Evolutionary conservation across 2,888 invertebrate species (phyloP).

Genomic region (Catocala nupta): DNA sequence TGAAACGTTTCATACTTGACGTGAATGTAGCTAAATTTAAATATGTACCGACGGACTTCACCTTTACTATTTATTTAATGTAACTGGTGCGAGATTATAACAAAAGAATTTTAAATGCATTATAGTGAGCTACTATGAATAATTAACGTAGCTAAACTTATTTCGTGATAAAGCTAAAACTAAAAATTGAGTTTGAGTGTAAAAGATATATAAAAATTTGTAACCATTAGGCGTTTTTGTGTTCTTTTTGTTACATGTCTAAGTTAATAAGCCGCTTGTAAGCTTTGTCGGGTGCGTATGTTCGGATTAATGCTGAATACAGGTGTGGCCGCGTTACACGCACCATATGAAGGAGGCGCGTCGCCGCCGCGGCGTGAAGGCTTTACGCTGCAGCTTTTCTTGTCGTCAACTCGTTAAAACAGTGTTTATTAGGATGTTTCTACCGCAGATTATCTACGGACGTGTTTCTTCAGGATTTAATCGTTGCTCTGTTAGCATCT

Average conservation of each 20-base stretch:
- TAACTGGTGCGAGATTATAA: slow-evolving; percentile 50
- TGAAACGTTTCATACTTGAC: slow-evolving; percentile 38
- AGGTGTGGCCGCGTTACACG: slow-evolving; percentile 28
- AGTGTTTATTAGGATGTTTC: slow-evolving; percentile 79
- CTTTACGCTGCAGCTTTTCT: slow-evolving; percentile 51
- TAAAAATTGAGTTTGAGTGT: slow-evolving; percentile 12
- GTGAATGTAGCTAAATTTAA: slow-evolving; percentile 43
- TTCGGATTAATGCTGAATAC: slow-evolving; percentile 36
- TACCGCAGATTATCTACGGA: slow-evolving; percentile 75
- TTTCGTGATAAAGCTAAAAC: slow-evolving; percentile 16
- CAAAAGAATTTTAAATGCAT: slow-evolving; percentile 55
- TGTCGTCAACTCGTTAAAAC: slow-evolving; percentile 74
- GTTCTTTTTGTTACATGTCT: slow-evolving; percentile 21
- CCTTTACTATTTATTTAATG: slow-evolving; percentile 44
- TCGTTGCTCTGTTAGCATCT: slow-evolving; percentile 78
- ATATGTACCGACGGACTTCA: slow-evolving; percentile 42
- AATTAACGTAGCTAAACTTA: slow-evolving; percentile 2
- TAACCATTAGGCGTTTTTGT: slow-evolving; percentile 18
- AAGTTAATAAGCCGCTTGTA: slow-evolving; percentile 37
- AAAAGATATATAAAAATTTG: too few relatives aligned
- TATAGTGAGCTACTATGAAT: slow-evolving; percentile 8
- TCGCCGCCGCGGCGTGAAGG: slow-evolving; percentile 9
- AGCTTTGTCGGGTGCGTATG: slow-evolving; percentile 30
- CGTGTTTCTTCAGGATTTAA: slow-evolving; percentile 82
- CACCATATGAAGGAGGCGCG: slow-evolving; percentile 15